These are phyloP conservation scores for Cephus spinipes DNA, from an alignment of 2,888 invertebrate genomes.

Conservation along the genomic window DNA sequence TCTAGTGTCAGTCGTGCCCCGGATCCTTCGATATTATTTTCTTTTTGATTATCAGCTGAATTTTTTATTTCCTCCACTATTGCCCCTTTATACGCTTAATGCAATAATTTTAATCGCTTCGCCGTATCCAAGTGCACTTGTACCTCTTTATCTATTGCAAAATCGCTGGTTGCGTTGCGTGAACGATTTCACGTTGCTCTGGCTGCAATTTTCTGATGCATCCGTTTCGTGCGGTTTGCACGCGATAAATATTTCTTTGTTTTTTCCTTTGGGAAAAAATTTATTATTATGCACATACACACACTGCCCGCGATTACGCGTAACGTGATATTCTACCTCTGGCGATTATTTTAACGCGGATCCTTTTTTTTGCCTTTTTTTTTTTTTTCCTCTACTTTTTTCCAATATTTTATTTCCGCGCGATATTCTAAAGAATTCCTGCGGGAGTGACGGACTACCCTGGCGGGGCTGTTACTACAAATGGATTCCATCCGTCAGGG, in stretches of 20 bases:
- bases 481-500: constrained; percentile 17
- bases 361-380: neutral
- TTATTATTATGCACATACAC: neutral
- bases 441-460: constrained; percentile 1
- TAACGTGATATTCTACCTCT: neutral
- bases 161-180: neutral
- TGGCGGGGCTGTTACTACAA: constrained; percentile 12
- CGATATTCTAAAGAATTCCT: neutral
- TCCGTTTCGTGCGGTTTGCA: neutral
- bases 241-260: neutral
- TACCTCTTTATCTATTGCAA: neutral
- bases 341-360: neutral
- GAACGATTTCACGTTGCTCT: neutral
- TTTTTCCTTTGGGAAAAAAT: neutral
- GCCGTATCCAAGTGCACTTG: neutral
- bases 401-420: neutral
- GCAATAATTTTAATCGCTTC: neutral
- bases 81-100: neutral
- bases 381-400: neutral
- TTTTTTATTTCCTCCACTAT: neutral
- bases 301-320: neutral
- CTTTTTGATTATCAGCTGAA: neutral
- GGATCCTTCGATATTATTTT: neutral
- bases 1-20: neutral
- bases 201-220: neutral